Evolutionary conservation across 2,797 vertebrate species (phyloP), one percentile per base, ranked within the genome.

Genomic region (Siniperca obscura): DNA sequence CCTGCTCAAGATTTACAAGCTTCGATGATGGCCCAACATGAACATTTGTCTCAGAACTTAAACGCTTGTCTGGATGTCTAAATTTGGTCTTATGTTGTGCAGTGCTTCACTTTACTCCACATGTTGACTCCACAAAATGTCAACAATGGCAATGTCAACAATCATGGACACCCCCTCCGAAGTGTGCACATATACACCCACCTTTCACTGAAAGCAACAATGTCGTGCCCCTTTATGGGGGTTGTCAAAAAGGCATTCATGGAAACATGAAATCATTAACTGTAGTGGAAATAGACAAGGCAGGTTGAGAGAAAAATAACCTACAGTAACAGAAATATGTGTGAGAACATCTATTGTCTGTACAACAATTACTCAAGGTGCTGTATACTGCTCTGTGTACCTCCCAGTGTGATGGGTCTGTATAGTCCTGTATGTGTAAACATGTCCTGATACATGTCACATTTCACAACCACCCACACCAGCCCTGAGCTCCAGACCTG

Each of bases 361-460:
- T 30, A 30, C 30, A 30, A 30, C 30, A 30, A 30, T 30, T 30
- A 2, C 75, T 82, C 13, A 27, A 3, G 30, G 14, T 52, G 64
- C 46, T 53, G 3, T 53, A 36, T 44, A 50, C 22, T n/a, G 27
- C 65, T 81, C 46, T 11, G 12, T 53, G 38, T 62, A 21, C 44
- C 53, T 70, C n/a, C 42, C 22, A 6, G 64, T 65, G 64, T 53
- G 48, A 59, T 71, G 60, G 67, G 27, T 74, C 46, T 74, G 44
- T 9, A 11, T 10, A 40, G 52, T 65, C 79, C 64, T 57, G 57
- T 65, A 70, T 57, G 66, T 81, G 78, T 27, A 46, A 64, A 57
- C 12, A 38, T 56, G 69, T 72, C 62, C 74, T 36, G 71, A 84
- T 88, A 73, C 30, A 83, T 69, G 68, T 78, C 78, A 83, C 27